Conservation (phyloP, 2,888 invertebrate genomes). For the Chaetoderma sp. region DNA sequence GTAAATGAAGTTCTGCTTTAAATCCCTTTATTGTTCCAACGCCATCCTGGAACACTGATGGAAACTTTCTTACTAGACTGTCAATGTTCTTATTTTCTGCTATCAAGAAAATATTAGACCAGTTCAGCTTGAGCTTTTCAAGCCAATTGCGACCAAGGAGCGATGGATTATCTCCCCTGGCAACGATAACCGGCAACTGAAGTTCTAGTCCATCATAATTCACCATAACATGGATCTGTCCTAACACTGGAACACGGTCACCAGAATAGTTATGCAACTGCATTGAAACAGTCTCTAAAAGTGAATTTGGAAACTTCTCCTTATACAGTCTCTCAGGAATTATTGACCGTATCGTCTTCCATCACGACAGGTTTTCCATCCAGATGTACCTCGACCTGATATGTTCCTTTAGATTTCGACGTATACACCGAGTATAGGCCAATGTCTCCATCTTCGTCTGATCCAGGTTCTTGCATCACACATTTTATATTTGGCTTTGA, state of each 20-base stretch:
- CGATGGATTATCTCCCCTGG: constrained; percentile 4
- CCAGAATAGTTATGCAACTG: background rate
- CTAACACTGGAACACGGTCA: background rate
- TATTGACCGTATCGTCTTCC: constrained; percentile 41
- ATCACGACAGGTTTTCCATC: constrained; percentile 18
- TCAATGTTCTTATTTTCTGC: too few relatives aligned
- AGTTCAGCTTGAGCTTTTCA: constrained; percentile 14
- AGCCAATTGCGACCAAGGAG: constrained; percentile 25
- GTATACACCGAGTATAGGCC: too few relatives aligned
- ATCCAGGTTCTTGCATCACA: too few relatives aligned
- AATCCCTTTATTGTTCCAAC: background rate
- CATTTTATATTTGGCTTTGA: too few relatives aligned
- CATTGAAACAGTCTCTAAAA: too few relatives aligned
- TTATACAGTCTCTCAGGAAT: too few relatives aligned
- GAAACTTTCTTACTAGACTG: too few relatives aligned
- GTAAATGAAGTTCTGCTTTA: background rate
- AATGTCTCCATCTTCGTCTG: too few relatives aligned
- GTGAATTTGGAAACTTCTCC: too few relatives aligned
- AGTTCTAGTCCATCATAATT: background rate
- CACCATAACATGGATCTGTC: background rate
- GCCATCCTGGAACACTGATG: background rate
- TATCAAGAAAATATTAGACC: constrained; percentile 4
- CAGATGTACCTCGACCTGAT: too few relatives aligned
- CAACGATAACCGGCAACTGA: background rate
- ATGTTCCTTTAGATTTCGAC: too few relatives aligned